Conservation (phyloP, 2,797 vertebrate species). For the Serranus cabrilla region DNA sequence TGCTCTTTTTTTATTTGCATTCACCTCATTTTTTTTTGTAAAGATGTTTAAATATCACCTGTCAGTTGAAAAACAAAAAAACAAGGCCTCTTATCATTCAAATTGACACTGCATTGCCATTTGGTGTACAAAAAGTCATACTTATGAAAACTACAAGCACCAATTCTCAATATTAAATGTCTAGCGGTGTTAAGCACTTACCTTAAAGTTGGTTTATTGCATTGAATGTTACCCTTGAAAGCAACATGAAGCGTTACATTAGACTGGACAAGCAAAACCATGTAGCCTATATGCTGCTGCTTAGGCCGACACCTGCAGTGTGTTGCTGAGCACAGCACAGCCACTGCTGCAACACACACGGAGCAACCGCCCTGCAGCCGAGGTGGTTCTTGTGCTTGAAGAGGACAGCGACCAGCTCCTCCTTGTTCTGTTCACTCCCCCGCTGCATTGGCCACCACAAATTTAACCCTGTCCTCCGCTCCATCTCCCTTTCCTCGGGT, state of each 20-base stretch:
- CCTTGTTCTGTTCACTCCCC: slow-evolving; percentile 26
- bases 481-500: neutral
- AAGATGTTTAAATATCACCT: slow-evolving; percentile 19
- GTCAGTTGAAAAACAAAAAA: slow-evolving; percentile 25
- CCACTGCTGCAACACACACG: slow-evolving; percentile 37
- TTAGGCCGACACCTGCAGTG: slow-evolving; percentile 38
- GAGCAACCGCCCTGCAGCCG: slow-evolving; percentile 36
- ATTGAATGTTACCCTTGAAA: slow-evolving; percentile 69
- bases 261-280: slow-evolving; percentile 51
- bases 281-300: slow-evolving; percentile 37
- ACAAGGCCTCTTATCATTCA: slow-evolving; percentile 63
- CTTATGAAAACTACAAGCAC: slow-evolving; percentile 73
- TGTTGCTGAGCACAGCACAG: slow-evolving; percentile 28
- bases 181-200: slow-evolving; percentile 74
- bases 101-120: slow-evolving; percentile 49
- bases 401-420: slow-evolving; percentile 52
- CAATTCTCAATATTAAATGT: slow-evolving; percentile 49
- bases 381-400: slow-evolving; percentile 60
- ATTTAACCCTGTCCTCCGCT: slow-evolving; percentile 11
- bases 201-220: slow-evolving; percentile 74
- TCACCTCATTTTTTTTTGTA: slow-evolving; percentile 13
- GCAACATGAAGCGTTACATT: slow-evolving; percentile 67
- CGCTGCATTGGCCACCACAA: neutral
- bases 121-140: slow-evolving; percentile 58
- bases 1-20: neutral